Evolutionary conservation across 2,797 vertebrate genomes (phyloP), one percentile per base, ranked within the genome.

Genomic region (Gymnoscopelus microlampas): DNA sequence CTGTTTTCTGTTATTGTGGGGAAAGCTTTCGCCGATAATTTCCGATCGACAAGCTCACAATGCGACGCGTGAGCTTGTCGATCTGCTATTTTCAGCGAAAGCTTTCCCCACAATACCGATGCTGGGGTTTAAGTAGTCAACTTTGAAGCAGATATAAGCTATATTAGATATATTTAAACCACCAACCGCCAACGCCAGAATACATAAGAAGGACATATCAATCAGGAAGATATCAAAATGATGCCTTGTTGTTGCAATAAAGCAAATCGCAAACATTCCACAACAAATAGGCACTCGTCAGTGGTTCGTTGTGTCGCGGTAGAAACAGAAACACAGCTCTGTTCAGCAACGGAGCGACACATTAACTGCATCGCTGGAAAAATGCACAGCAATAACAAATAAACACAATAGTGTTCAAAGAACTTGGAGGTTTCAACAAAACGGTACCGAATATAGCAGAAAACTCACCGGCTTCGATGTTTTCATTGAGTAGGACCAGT

Each of bases 401-500:
- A 23, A 24, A 1, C 58, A 14, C 19, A 11, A 12, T 39, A 5
- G 39, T 9, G 50, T 71, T 59, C 1, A 11, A 73, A 51, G 24
- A 84, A 88, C 73, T 79, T 48, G 13, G 0, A 11, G 0, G 0
- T 61, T 1, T 7, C 53, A 62, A 6, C 2, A 1, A 68, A 60
- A n/a, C 5, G 14, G n/a, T 4, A 58, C 56, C 3, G 50, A 13
- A 29, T 0, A 23, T 0, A 23, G 14, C 24, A 47, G 48, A 57
- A 66, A 90, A 93, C 95, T 95, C 92, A 97, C 96, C 94, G 81
- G 91, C 83, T 78, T 79, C 88, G 83, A 82, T 80, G 84, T 81
- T 88, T 92, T 92, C 92, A 91, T 87, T 74, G 92, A 85, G 87
- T 91, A 84, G 88, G 19, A 93, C 70, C 93, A 86, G 91, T 90